Evolutionary conservation across 2,888 invertebrate genomes (phyloP).

Genomic region (Andricus quercusramuli): DNA sequence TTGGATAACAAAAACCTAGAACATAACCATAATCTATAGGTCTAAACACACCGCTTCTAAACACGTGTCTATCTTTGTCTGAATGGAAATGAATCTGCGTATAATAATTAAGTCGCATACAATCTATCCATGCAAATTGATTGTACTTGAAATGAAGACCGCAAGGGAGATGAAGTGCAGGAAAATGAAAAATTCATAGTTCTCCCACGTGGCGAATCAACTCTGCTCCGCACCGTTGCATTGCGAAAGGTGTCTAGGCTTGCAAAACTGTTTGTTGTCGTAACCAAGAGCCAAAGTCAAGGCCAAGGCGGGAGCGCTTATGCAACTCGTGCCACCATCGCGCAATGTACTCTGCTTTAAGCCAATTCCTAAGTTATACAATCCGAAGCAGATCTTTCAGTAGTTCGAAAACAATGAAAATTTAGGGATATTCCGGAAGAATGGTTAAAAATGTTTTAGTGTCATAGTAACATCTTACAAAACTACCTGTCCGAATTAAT

Average conservation of each 20-base stretch:
- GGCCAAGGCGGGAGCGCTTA: conserved; percentile 70
- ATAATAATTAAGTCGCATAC: background rate
- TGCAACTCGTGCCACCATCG: conserved; percentile 60
- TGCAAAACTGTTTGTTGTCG: conserved; percentile 68
- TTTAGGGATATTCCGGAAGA: no score
- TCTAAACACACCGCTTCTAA: background rate
- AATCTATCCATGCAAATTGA: no score
- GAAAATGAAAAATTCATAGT: conserved; percentile 24
- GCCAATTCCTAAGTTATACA: conserved; percentile 23
- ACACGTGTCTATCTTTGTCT: background rate
- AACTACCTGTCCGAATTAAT: background rate
- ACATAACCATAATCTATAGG: conserved; percentile 7
- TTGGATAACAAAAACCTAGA: conserved; percentile 12
- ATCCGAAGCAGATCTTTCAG: background rate
- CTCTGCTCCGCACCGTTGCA: conserved; percentile 19
- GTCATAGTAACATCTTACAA: background rate
- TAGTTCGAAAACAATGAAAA: no score
- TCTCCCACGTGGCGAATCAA: conserved; percentile 8
- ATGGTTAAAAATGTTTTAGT: no score
- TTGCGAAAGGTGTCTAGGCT: conserved; percentile 54
- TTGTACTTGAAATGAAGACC: no score
- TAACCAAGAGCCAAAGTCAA: conserved; percentile 77
- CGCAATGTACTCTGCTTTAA: conserved; percentile 35
- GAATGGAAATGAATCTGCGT: no score
- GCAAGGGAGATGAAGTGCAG: background rate